Evolutionary conservation across 2,888 invertebrate genomes (phyloP).

Genomic region (Trichopoda pennipes): DNA sequence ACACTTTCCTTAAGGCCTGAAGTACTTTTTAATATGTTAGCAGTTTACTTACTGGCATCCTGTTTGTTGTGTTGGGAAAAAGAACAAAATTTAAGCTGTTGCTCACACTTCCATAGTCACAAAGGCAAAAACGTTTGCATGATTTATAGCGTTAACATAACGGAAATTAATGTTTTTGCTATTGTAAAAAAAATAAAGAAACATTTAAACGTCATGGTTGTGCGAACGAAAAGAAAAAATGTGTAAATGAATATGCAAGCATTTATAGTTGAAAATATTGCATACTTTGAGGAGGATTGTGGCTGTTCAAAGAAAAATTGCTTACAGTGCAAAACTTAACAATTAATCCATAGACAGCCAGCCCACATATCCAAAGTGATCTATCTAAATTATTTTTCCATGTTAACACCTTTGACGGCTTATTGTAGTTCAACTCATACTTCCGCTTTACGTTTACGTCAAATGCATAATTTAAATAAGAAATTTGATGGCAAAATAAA

Average conservation of each 20-base stretch:
- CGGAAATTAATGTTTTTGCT: constrained; percentile 62
- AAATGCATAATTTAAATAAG: constrained; percentile 9
- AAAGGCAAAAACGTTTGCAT: constrained; percentile 36
- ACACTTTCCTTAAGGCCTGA: neutral
- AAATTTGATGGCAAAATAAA: neutral
- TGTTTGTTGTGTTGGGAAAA: constrained; percentile 46
- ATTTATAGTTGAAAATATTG: constrained; percentile 32
- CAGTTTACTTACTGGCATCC: constrained; percentile 8
- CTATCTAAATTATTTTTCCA: constrained; percentile 35
- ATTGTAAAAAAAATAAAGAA: neutral
- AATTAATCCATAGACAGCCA: constrained; percentile 23
- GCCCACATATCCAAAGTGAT: constrained; percentile 23
- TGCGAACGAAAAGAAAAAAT: constrained; percentile 17
- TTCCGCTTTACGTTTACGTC: constrained; percentile 24
- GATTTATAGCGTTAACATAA: constrained; percentile 64
- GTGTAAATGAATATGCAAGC: neutral
- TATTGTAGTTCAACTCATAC: constrained; percentile 31
- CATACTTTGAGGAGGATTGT: constrained; percentile 29
- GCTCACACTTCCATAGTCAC: neutral
- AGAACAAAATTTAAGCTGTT: neutral
- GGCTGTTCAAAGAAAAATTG: constrained; percentile 9
- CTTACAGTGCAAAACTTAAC: constrained; percentile 20
- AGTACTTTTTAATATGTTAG: constrained; percentile 15
- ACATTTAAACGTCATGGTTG: neutral
- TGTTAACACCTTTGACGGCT: constrained; percentile 43